Evolutionary conservation across 2,797 vertebrate genomes (phyloP).

Genomic region (Sphenopsis melanotis): DNA sequence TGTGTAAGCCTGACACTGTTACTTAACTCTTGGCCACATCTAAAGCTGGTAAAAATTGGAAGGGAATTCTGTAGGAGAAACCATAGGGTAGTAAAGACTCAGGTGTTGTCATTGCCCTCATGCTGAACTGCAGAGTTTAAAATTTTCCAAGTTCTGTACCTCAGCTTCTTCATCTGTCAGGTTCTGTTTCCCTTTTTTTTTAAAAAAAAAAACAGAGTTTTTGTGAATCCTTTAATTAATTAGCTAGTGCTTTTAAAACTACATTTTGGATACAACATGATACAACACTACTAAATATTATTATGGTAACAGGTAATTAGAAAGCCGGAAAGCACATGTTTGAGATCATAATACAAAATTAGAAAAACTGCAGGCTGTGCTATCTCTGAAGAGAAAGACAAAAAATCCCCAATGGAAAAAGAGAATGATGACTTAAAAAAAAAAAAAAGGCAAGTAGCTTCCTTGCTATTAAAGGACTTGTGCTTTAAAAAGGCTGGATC

Average conservation of each 20-base stretch:
- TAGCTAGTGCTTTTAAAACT: neutral
- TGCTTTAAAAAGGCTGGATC: slow-evolving; percentile 33
- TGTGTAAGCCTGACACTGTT: neutral
- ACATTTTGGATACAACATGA: neutral
- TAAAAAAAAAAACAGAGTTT: neutral
- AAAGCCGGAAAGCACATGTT: neutral
- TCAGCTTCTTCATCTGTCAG: neutral
- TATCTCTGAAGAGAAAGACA: neutral
- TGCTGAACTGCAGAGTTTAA: neutral
- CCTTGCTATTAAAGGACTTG: slow-evolving; percentile 30
- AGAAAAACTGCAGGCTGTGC: neutral
- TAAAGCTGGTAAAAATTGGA: neutral
- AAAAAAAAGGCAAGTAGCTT: neutral
- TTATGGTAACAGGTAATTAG: neutral
- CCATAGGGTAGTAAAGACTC: neutral
- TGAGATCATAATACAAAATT: neutral
- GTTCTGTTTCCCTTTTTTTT: neutral
- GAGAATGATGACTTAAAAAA: neutral
- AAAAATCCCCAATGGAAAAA: neutral
- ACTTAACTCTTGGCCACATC: neutral
- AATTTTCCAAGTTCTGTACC: neutral
- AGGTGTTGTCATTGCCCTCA: neutral
- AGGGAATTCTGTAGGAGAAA: neutral
- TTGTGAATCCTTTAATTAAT: neutral
- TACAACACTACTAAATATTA: neutral